Base-by-base conservation (phyloP, 2,113 vertebrate genomes). In the Pterocles orientalis region DNA sequence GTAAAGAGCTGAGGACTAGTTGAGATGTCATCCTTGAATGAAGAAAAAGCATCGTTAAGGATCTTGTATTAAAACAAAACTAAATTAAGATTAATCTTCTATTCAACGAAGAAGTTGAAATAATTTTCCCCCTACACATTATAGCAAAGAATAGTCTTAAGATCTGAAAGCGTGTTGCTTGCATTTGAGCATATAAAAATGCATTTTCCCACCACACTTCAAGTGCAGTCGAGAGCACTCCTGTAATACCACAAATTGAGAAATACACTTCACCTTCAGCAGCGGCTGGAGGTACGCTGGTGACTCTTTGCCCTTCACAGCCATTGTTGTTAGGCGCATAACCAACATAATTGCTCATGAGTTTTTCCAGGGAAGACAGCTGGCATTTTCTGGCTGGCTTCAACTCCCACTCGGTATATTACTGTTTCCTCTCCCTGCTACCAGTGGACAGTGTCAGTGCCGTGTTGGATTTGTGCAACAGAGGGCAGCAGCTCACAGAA, bases 1-100 rank as follows among this genome's bases (percentile, higher is more conserved):
- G 91, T 72, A 70, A 97, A 98, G 5, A 97, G 60, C 20, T 97
- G 92, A 85, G 97, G 95, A 60, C 92, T 36, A 18, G 86, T 33
- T 31, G 91, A 58, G 80, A 96, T 70, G 28, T 94, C 96, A 97
- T 96, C 97, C 98, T 98, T 88, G 69, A 83, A 82, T 79, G 53
- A 76, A 72, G 88, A 41, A 78, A 48, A 88, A 87, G 43, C 3
- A 5, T 71, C 58, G 93, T 60, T 84, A 95, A 82, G 76, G 13
- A 39, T 47, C 24, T 77, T 31, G 20, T 48, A 62, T 88, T 65
- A 65, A 66, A 91, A 66, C 4, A 48, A 70, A 19, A 29, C 13
- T 54, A 82, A 54, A 54, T 51, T 10, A 48, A 56, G 8, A 48
- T 79, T 25, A 12, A 33, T 53, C 12, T 65, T 47, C 23, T n/a